Evolutionary conservation across 2,888 invertebrate genomes (phyloP), one percentile per base, ranked within the genome.

Genomic region (Tuta absoluta): DNA sequence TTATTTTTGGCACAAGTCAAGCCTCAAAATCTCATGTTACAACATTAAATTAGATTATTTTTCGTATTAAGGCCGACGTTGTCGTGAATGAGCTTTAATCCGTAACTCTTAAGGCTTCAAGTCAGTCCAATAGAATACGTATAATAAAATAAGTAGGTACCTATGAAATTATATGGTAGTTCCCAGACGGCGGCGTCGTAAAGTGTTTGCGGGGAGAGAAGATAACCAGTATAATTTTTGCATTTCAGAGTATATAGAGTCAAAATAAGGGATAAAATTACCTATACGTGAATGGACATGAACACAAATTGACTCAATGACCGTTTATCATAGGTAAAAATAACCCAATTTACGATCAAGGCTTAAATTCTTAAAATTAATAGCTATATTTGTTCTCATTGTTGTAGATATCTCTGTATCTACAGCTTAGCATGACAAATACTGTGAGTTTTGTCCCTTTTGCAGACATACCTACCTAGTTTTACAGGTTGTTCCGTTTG

Each of bases 1-100:
- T 83, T 84, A 84, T 85, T 85, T 85, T 82, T 80, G 84, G 81
- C 81, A 71, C 67, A 45, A 67, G 81, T 82, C 81, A 80, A 80
- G 81, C 78, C 81, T 76, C 65, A 66, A 76, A 81, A 74, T 78
- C 72, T 80, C 76, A 68, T 65, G 65, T 75, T 72, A 72, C 71
- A 73, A 69, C 57, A 11, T 60, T 63, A 67, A 71, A 63, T 68
- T 65, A 64, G 63, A 68, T 68, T 69, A 67, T 65, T 63, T 68
- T 61, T 65, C 61, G 51, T 60, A 64, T 75, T 73, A 71, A 69
- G 68, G 66, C 68, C 69, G 73, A 73, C 72, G 66, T 72, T 68
- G 78, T 74, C 74, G 74, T 74, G 70, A 71, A 68, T 74, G 74
- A 80, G 82, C 80, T 85, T 85, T 84, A 84, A 82, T 81, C 76